Percentiles rank a stretch among this genome's conserved stretches.
These are phyloP conservation scores for Celastrina argiolus DNA, from an alignment of 2,888 invertebrate genomes.

Conservation along the genomic window DNA sequence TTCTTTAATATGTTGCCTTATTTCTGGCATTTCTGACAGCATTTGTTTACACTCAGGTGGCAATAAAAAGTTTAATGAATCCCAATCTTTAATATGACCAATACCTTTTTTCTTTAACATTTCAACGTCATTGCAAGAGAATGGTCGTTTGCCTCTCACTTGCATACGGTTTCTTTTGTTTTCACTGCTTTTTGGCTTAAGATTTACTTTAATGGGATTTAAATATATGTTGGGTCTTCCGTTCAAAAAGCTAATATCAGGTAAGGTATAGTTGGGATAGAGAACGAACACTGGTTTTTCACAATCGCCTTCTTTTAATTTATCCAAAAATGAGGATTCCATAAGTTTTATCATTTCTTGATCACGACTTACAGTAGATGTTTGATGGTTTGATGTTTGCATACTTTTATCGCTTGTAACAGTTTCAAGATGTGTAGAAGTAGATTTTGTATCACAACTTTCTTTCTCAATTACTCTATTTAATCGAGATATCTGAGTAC, in stretches of 20 bases:
- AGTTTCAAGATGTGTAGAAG: conserved; percentile 72
- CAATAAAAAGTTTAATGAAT: conserved; percentile 91
- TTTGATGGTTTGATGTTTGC: conserved; percentile 81
- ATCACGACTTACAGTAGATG: conserved; percentile 55
- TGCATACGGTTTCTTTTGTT: conserved; percentile 57
- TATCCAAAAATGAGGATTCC: conserved; percentile 84
- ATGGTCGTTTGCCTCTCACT: conserved; percentile 79
- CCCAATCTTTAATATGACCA: conserved; percentile 94
- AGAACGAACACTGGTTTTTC: conserved; percentile 91
- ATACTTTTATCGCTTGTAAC: conserved; percentile 84
- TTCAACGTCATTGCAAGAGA: conserved; percentile 90
- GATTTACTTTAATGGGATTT: conserved; percentile 81
- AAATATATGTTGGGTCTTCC: conserved; percentile 82
- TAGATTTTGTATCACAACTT: conserved; percentile 63
- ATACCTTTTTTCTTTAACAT: conserved; percentile 87
- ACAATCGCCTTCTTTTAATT: conserved; percentile 80
- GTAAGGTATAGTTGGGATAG: conserved; percentile 93
- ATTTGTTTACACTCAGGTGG: conserved; percentile 90
- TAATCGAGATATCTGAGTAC: conserved; percentile 72
- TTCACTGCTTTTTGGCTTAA: conserved; percentile 61
- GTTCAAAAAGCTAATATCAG: conserved; percentile 89
- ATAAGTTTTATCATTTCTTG: conserved; percentile 79
- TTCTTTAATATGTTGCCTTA: conserved; percentile 80
- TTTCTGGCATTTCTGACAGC: conserved; percentile 87
- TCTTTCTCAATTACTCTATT: conserved; percentile 61